Evolutionary conservation across 2,113 vertebrate genomes (phyloP), one percentile per base, ranked within the genome.

Genomic region (Bucco capensis): DNA sequence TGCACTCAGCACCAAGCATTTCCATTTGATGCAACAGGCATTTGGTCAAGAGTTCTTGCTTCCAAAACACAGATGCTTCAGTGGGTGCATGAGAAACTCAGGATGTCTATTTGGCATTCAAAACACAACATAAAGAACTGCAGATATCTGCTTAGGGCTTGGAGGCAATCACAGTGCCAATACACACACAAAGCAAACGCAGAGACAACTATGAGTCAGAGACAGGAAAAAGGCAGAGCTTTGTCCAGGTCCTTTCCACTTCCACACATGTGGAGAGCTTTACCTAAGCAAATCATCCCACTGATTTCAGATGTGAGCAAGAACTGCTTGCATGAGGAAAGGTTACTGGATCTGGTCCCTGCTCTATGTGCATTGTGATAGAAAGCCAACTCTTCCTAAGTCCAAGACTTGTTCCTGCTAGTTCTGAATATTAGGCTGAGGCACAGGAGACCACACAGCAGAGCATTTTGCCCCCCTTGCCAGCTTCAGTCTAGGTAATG

Each of bases 151-250:
- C 75, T 92, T 94, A 89, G 81, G 94, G 84, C 84, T 89, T 37
- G 75, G 79, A 95, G 1, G 62, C 62, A 84, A 44, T 40, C 50
- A 53, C 67, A 71, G 82, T 92, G 95, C 92, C 95, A 96, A 96
- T 51, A 94, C 86, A 95, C 31, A 92, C 93, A 96, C 92, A 92
- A 90, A 88, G 90, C 64, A 84, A 89, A 94, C 85, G 89, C 91
- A 95, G 81, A 89, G 92, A 95, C 92, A 74, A 93, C 78, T 73
- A 92, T 90, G 94, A 96, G 93, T 95, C 92, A 96, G 81, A 90
- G 66, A 91, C 84, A 93, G 83, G 92, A 94, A 95, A 95, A 92
- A 44, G 76, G 46, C 77, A 65, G 71, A 88, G 54, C 80, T 92
- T 86, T 79, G 77, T 94, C 88, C 93, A 90, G 86, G 30, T 86